Evolutionary conservation across 2,888 invertebrate species (phyloP).

Genomic region (Spatulosminthurus flaviceps): DNA sequence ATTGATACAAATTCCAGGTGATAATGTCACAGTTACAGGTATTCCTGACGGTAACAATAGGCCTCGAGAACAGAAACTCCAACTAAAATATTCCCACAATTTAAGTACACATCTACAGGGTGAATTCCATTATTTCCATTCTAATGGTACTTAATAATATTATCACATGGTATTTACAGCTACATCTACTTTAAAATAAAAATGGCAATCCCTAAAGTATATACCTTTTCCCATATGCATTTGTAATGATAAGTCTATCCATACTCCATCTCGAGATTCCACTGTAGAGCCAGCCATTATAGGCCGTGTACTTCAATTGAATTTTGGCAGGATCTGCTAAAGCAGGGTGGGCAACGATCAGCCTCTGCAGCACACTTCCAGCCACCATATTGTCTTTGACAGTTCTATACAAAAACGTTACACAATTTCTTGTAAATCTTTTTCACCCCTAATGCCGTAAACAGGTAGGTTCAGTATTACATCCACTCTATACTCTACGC

Average conservation of each 20-base stretch:
- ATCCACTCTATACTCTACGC: too few species aligned
- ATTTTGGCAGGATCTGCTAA: constrained; percentile 77
- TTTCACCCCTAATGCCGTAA: too few species aligned
- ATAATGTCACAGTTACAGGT: constrained; percentile 77
- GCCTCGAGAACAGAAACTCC: constrained; percentile 82
- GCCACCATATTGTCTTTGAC: constrained; percentile 79
- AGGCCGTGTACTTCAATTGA: constrained; percentile 84
- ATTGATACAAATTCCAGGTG: constrained; percentile 76
- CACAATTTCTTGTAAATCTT: too few species aligned
- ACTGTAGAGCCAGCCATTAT: constrained; percentile 89
- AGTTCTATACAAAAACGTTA: constrained; percentile 70
- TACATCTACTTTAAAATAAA: neutral
- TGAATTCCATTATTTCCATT: too few species aligned
- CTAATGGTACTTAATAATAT: too few species aligned
- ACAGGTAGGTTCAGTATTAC: too few species aligned
- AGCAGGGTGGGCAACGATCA: constrained; percentile 89
- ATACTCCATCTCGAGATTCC: constrained; percentile 82
- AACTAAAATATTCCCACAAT: constrained; percentile 67
- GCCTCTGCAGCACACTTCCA: constrained; percentile 79
- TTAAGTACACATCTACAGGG: too few species aligned
- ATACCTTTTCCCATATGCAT: constrained; percentile 83
- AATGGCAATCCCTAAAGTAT: neutral
- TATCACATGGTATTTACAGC: too few species aligned
- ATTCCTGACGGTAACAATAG: constrained; percentile 78
- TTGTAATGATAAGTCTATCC: constrained; percentile 83